Percentiles rank a stretch among this genome's conserved stretches.
phyloP scores from a whole-genome alignment of 2,797 vertebrate species.

The Clarias fuscus region DNA sequence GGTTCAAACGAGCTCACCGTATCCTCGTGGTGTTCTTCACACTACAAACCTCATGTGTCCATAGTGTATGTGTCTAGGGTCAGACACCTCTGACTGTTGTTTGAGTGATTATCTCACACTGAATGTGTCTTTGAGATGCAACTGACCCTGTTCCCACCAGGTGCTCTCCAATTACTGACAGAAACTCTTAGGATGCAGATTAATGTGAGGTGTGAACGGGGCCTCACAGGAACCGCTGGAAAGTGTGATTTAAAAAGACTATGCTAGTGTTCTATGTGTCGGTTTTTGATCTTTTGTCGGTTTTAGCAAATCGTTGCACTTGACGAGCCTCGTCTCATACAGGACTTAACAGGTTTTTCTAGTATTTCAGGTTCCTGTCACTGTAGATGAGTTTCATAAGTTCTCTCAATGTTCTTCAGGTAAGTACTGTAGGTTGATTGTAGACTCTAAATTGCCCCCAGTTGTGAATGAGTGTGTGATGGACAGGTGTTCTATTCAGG shows the following conservation, averaged over 20 bases:
- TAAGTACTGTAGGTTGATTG: no score
- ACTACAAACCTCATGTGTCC: background rate
- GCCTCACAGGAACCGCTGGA: no score
- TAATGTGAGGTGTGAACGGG: background rate
- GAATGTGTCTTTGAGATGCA: background rate
- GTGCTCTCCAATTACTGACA: background rate
- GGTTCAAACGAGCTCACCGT: no score
- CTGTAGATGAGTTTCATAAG: no score
- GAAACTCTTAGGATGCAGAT: background rate
- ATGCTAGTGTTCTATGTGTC: background rate
- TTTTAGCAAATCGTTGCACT: background rate
- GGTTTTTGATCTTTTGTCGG: background rate
- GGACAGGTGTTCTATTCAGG: no score
- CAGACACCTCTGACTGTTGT: background rate
- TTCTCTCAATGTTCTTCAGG: no score
- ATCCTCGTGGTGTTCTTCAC: background rate
- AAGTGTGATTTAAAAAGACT: background rate
- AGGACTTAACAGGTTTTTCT: no score
- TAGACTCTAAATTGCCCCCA: no score
- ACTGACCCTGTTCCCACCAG: background rate
- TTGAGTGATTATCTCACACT: background rate
- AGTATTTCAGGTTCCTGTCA: no score
- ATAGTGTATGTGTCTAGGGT: no score
- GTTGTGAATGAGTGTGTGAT: no score
- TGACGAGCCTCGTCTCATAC: no score